phyloP scores from a whole-genome alignment of 2,113 vertebrate species.

The Rhinoderma darwinii region DNA sequence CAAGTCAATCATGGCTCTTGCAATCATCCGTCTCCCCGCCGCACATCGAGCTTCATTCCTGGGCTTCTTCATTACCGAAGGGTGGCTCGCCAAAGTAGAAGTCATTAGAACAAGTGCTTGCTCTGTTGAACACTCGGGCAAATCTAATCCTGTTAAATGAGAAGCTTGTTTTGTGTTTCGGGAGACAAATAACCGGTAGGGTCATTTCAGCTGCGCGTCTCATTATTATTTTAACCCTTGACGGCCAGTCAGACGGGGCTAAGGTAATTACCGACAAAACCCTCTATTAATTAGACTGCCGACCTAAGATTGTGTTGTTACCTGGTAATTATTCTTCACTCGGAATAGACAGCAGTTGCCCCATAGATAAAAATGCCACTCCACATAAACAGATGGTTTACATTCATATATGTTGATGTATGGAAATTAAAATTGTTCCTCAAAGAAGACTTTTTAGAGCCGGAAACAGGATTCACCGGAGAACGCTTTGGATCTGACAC shows the following conservation, averaged over 20 bases:
- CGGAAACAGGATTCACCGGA: not conserved
- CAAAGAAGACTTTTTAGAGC: slow-evolving; percentile 26
- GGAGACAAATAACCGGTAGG: slow-evolving; percentile 19
- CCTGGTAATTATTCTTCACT: slow-evolving; percentile 7
- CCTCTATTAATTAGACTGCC: not conserved
- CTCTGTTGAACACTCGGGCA: slow-evolving; percentile 24
- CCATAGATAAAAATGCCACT: not conserved
- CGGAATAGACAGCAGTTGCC: not conserved
- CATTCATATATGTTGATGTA: slow-evolving; percentile 48
- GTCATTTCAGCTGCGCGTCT: not conserved
- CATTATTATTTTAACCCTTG: slow-evolving; percentile 33
- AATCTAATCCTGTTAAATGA: slow-evolving; percentile 25
- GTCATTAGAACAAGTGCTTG: slow-evolving; percentile 19
- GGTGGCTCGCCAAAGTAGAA: not conserved
- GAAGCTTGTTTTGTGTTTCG: slow-evolving; percentile 16
- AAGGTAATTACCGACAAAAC: not conserved
- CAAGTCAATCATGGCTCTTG: slow-evolving; percentile 40
- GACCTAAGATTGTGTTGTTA: not conserved
- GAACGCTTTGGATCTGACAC: slow-evolving; percentile 12
- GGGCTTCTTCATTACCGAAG: slow-evolving; percentile 31
- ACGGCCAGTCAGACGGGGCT: not conserved
- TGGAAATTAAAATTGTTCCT: slow-evolving; percentile 41
- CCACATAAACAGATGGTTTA: slow-evolving; percentile 29
- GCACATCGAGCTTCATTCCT: slow-evolving; percentile 12
- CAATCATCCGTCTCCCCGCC: slow-evolving; percentile 21